Base-by-base conservation (phyloP, 1,140 invertebrate genomes). In the Polyergus mexicanus region DNA sequence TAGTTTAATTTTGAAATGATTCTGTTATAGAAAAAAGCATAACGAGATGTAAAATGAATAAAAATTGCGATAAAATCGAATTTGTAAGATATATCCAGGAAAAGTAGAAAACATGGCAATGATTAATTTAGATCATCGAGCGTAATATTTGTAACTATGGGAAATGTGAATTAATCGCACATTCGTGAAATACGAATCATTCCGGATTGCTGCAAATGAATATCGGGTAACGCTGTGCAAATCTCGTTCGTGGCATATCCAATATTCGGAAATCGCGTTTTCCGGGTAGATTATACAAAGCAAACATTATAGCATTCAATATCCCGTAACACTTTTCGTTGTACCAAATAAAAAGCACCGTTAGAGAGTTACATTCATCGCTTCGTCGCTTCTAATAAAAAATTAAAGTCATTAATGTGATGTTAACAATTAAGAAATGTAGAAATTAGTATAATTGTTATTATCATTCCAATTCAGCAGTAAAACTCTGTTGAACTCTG, bases 121-220 rank as follows among this genome's bases (percentile, higher is more conserved):
- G 54, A 74, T 83, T 83, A 74, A 83, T 83, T 83, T 74, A 44
- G 68, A 83, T 83, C 54, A 38, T 35, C 54, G 68, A 2, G 41
- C 63, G 44, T 25, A 74, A 83, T 54, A 10, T 62, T 41, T 69
- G 62, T 74, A 72, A 72, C 77, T 81, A 72, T 56, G 41, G 11
- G 19, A 11, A 25, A 41, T 47, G 68, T 56, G 25, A 83, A 83
- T 83, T 74, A 83, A 83, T 83, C 68, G 68, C 41, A 62, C 68
- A 83, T 74, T 83, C 54, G 78, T 44, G 78, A 83, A 83, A 83
- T 74, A 69, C 54, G 78, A 83, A 83, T 83, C 78, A 83, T 83
- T 83, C 78, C 78, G 78, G 78, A 83, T 83, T 83, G 78, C 78
- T 83, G 78, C 78, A 83, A 83, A 83, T 83, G 78, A 83, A 83